phyloP scores from a whole-genome alignment of 2,888 invertebrate genomes.

The Salpingus planirostris region DNA sequence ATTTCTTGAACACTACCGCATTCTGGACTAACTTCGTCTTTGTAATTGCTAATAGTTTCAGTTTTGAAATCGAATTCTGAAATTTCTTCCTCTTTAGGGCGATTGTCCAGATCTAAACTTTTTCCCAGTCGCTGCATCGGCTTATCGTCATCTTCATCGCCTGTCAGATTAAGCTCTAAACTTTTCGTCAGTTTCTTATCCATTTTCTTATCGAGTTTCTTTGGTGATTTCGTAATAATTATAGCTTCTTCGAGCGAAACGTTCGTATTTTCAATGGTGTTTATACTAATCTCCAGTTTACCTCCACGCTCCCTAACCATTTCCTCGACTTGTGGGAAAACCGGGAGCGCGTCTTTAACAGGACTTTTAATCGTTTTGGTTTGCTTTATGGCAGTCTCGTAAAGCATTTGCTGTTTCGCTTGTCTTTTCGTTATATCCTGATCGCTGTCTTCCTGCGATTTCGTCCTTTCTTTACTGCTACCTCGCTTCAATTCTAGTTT shows the following conservation, averaged over 20 bases:
- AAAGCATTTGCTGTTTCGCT: slow-evolving; percentile 65
- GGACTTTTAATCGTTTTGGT: slow-evolving; percentile 66
- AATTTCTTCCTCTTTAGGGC: slow-evolving; percentile 26
- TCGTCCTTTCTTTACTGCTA: slow-evolving; percentile 55
- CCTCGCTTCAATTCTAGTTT: slow-evolving; percentile 52
- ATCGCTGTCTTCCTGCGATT: slow-evolving; percentile 65
- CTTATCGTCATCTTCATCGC: slow-evolving; percentile 29
- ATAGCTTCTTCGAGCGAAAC: slow-evolving; percentile 57
- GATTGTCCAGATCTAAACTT: slow-evolving; percentile 39
- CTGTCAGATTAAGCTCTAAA: slow-evolving; percentile 55
- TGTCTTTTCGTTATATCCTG: slow-evolving; percentile 63
- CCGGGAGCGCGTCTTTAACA: slow-evolving; percentile 61
- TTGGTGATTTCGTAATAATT: slow-evolving; percentile 65
- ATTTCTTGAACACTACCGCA: slow-evolving; percentile 24
- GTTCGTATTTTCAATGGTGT: slow-evolving; percentile 44
- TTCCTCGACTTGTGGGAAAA: slow-evolving; percentile 65
- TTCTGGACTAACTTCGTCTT: slow-evolving; percentile 32
- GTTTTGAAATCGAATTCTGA: slow-evolving; percentile 37
- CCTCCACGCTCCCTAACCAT: slow-evolving; percentile 65
- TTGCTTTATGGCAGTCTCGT: slow-evolving; percentile 67
- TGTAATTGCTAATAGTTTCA: slow-evolving; percentile 20
- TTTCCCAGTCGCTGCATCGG: slow-evolving; percentile 37
- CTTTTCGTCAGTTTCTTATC: slow-evolving; percentile 50
- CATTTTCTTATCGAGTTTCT: slow-evolving; percentile 53
- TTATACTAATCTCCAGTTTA: slow-evolving; percentile 64